Percentiles rank a stretch among this genome's conserved stretches.
Evolutionary conservation across 2,113 vertebrate species (phyloP).

Genomic region (Dicentrarchus labrax): DNA sequence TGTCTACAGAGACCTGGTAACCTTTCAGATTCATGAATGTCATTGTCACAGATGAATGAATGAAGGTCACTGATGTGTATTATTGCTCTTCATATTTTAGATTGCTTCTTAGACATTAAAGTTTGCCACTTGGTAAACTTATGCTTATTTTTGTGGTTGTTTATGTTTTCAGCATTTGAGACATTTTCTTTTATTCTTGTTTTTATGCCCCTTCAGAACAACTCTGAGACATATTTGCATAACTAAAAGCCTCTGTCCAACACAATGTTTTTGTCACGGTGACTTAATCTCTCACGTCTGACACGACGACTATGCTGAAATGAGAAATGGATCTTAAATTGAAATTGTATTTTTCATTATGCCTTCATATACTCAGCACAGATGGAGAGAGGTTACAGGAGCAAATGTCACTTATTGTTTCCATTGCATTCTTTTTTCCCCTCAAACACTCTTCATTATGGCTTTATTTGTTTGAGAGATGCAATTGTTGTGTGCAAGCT

Average conservation of each 20-base stretch:
- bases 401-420: slow-evolving; percentile 78
- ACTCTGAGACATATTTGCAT: slow-evolving; percentile 26
- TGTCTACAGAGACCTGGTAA: slow-evolving; percentile 13
- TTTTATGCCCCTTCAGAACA: not conserved
- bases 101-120: not conserved
- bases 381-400: slow-evolving; percentile 60
- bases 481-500: slow-evolving; percentile 47
- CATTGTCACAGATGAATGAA: not conserved
- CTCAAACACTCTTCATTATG: slow-evolving; percentile 65
- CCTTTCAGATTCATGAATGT: slow-evolving; percentile 17
- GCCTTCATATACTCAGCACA: slow-evolving; percentile 31
- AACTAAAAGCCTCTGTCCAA: slow-evolving; percentile 43
- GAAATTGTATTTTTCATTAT: slow-evolving; percentile 77
- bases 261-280: slow-evolving; percentile 12
- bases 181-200: not conserved
- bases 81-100: not conserved
- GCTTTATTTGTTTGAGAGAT: slow-evolving; percentile 69
- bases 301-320: slow-evolving; percentile 42
- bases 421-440: slow-evolving; percentile 23
- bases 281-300: slow-evolving; percentile 51
- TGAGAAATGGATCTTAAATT: slow-evolving; percentile 73
- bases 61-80: not conserved
- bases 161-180: not conserved
- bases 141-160: not conserved
- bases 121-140: not conserved